These are phyloP conservation scores for Cistogaster globosa DNA, from an alignment of 2,888 invertebrate species.

Conservation along the genomic window DNA sequence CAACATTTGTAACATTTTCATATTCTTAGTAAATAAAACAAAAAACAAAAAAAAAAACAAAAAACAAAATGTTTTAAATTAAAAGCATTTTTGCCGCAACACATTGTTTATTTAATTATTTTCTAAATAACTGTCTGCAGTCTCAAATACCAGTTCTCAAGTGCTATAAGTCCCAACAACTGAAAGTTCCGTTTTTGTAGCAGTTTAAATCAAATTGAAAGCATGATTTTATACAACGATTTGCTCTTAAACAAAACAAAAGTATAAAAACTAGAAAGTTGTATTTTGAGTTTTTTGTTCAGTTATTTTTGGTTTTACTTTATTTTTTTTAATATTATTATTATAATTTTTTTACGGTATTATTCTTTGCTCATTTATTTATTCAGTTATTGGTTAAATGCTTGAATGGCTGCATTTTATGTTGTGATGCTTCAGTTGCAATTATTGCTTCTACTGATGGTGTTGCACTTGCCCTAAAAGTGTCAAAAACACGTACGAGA, in stretches of 20 bases:
- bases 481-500: too few species aligned
- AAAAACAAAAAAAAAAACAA: too few species aligned
- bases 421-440: conserved; percentile 12
- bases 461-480: too few species aligned
- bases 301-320: not conserved
- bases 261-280: conserved; percentile 7
- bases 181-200: not conserved
- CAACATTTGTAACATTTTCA: conserved; percentile 4
- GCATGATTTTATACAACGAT: not conserved
- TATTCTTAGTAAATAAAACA: too few species aligned
- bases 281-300: conserved; percentile 46
- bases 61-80: conserved; percentile 17
- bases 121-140: conserved; percentile 8
- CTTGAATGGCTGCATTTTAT: conserved; percentile 35
- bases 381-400: conserved; percentile 55
- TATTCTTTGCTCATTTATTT: conserved; percentile 11
- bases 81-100: not conserved
- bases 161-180: conserved; percentile 10
- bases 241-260: not conserved
- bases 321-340: not conserved
- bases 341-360: not conserved
- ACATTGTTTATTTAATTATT: conserved; percentile 19
- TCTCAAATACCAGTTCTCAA: conserved; percentile 2
- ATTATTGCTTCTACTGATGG: conserved; percentile 41
- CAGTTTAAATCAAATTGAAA: conserved; percentile 12